phyloP scores from a whole-genome alignment of 2,797 vertebrate species.

The Tauraco hartlaubi region DNA sequence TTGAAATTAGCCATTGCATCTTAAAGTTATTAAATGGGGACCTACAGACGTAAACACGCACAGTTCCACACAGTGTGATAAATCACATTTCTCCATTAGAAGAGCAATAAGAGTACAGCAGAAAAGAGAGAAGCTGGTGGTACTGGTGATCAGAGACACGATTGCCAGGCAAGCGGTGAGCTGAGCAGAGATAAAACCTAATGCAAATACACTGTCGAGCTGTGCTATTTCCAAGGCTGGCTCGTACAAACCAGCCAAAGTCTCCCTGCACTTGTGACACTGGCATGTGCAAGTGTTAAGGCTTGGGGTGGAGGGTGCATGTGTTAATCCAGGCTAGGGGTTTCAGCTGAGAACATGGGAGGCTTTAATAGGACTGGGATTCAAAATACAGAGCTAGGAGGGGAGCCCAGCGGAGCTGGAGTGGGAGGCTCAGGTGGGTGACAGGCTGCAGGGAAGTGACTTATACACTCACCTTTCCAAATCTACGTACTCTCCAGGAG shows the following conservation, averaged over 20 bases:
- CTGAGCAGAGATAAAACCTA: not conserved
- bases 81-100: not conserved
- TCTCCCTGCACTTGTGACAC: not conserved
- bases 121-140: not conserved
- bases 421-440: not conserved
- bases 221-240: not conserved
- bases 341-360: not conserved
- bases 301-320: not conserved
- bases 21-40: not conserved
- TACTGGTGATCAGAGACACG: not conserved
- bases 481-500: not conserved
- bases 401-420: fast-evolving
- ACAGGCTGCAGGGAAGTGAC: not conserved
- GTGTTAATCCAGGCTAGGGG: not conserved
- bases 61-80: not conserved
- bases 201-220: fast-evolving
- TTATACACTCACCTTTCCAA: not conserved
- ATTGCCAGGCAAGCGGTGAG: no score
- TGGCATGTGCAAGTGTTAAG: not conserved
- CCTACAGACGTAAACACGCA: not conserved
- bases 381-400: not conserved
- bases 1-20: not conserved
- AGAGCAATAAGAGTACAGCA: not conserved
- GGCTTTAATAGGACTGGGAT: not conserved
- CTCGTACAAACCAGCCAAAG: not conserved